Base-by-base conservation (phyloP, 2,888 invertebrate species). In the Boloria euphrosyne region DNA sequence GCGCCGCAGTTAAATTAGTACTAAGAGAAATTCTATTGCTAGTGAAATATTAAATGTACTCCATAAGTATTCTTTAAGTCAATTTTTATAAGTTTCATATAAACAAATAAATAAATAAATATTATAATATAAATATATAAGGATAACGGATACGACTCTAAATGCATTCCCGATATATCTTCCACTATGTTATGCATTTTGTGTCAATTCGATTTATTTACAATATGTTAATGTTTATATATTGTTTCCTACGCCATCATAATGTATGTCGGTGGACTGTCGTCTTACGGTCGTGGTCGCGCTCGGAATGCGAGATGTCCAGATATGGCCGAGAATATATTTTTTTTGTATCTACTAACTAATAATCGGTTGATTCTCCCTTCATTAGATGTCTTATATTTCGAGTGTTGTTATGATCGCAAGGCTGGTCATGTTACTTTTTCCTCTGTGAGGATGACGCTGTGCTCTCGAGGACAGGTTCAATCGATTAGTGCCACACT, bases 101-200 rank as follows among this genome's bases (percentile, higher is more conserved):
- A 76, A 75, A 77, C 31, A 38, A 38, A 38, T 38, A 10, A 38
- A 38, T 38, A 10, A 38, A 38, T 38, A 10, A 38, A 38, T 74
- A 72, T 62, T 79, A 76, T 65, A 57, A 49, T 50, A 62, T 59
- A 77, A 73, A 72, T 77, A 75, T 74, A 74, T 75, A 78, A 81
- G 77, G 73, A 68, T 76, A 70, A 76, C 74, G 77, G 76, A 80
- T 80, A 80, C 79, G 74, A 80, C 78, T 81, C 72, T 76, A 80
- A 79, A 85, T 85, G 89, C 90, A 90, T 90, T 90, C 90, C 90
- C 78, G 78, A 80, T 81, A 78, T 79, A 81, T 83, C 83, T 87
- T 89, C 87, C 87, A 84, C 75, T 81, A 75, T 72, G 77, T 80
- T 80, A 76, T 80, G 86, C 86, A 84, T 85, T 84, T 83, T 79